These are phyloP conservation scores for Eledona agricola DNA, from an alignment of 2,888 invertebrate species.

Conservation along the genomic window DNA sequence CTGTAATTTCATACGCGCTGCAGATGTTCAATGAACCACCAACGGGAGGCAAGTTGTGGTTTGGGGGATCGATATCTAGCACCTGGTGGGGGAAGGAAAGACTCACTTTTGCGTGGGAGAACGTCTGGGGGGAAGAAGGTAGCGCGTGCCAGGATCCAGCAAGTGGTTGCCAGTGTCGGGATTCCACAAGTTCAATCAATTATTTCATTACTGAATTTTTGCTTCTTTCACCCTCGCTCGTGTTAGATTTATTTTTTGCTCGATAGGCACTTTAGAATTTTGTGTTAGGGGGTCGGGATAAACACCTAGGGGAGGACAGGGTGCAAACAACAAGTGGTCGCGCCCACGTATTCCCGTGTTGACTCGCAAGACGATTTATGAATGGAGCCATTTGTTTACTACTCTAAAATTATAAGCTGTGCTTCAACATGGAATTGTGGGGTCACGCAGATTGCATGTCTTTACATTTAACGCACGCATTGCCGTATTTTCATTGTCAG, in stretches of 20 bases:
- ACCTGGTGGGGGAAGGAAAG: conserved; percentile 51
- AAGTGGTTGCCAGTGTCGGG: conserved; percentile 48
- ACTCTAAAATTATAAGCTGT: conserved; percentile 7
- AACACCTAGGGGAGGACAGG: too few species aligned
- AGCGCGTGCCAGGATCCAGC: conserved; percentile 48
- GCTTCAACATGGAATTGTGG: too few species aligned
- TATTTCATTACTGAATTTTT: too few species aligned
- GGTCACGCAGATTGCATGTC: too few species aligned
- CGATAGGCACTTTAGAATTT: too few species aligned
- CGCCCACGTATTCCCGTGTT: conserved; percentile 45
- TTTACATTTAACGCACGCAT: too few species aligned
- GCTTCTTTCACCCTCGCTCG: too few species aligned
- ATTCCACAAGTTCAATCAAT: too few species aligned
- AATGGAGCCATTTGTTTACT: conserved; percentile 30
- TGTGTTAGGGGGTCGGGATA: too few species aligned
- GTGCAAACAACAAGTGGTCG: conserved; percentile 51
- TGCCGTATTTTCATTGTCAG: too few species aligned
- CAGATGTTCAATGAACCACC: conserved; percentile 57
- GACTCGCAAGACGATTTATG: conserved; percentile 13
- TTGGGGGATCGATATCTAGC: conserved; percentile 45
- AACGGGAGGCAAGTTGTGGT: conserved; percentile 38
- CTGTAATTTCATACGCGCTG: conserved; percentile 45
- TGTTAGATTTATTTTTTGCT: too few species aligned
- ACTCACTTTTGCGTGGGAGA: conserved; percentile 59
- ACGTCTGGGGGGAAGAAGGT: conserved; percentile 55